phyloP scores from a whole-genome alignment of 2,888 invertebrate species.

The Drosophila gaucha region DNA sequence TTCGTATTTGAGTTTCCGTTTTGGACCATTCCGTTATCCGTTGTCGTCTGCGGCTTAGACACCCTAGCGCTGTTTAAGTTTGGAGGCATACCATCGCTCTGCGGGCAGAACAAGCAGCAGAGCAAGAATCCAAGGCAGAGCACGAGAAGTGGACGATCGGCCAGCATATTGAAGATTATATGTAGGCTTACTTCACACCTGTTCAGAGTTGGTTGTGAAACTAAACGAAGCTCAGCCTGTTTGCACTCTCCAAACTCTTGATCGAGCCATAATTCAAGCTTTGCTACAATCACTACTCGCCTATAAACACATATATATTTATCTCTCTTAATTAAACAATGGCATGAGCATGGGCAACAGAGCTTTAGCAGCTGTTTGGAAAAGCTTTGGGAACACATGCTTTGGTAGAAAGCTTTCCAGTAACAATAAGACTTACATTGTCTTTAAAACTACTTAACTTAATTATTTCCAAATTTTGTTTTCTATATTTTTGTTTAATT shows the following conservation, averaged over 20 bases:
- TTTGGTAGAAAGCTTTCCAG: neutral
- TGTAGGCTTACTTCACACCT: slow-evolving; percentile 2
- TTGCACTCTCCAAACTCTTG: neutral
- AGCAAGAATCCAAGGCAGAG: slow-evolving; percentile 30
- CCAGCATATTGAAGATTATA: slow-evolving; percentile 12
- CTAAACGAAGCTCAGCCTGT: slow-evolving; percentile 20
- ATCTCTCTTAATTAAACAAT: neutral
- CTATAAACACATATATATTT: neutral
- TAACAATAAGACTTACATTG: too few relatives aligned
- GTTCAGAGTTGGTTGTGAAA: slow-evolving; percentile 9
- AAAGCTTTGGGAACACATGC: neutral
- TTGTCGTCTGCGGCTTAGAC: neutral
- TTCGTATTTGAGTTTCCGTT: fast-evolving
- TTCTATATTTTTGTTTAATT: too few relatives aligned
- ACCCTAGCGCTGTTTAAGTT: fast-evolving
- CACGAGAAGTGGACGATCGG: neutral
- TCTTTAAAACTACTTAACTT: neutral
- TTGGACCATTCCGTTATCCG: neutral
- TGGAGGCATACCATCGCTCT: neutral
- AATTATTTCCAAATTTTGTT: too few relatives aligned
- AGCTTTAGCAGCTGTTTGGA: neutral
- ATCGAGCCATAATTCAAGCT: slow-evolving; percentile 17
- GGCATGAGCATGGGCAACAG: neutral
- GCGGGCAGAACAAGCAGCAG: slow-evolving; percentile 7
- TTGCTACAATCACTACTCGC: neutral